These are phyloP conservation scores for Penaeus monodon DNA, from an alignment of 2,888 invertebrate species.

Conservation along the genomic window DNA sequence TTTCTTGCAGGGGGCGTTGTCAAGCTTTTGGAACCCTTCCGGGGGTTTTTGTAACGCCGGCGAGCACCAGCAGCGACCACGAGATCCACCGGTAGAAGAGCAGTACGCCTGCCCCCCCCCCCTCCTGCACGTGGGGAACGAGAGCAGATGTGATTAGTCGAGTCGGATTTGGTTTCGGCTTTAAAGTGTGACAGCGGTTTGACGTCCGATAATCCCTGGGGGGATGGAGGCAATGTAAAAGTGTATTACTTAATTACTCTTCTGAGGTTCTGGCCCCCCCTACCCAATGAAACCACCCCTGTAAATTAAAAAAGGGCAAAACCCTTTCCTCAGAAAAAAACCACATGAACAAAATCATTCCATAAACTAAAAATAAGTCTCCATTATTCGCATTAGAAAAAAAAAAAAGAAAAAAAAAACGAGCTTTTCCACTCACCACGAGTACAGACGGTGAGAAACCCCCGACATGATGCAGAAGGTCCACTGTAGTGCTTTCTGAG, in stretches of 20 bases:
- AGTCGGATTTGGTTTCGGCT: slow-evolving; percentile 64
- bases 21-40: slow-evolving; percentile 63
- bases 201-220: slow-evolving; percentile 64
- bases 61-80: slow-evolving; percentile 58
- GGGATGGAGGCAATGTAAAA: no score
- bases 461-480: slow-evolving; percentile 60
- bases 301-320: no score
- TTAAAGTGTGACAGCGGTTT: slow-evolving; percentile 65
- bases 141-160: slow-evolving; percentile 65
- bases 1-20: slow-evolving; percentile 63
- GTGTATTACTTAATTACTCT: no score
- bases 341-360: no score
- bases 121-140: slow-evolving; percentile 57
- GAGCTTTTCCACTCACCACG: slow-evolving; percentile 47
- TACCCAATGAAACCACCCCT: no score
- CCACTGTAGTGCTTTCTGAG: slow-evolving; percentile 63
- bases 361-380: no score
- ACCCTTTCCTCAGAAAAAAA: no score
- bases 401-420: background rate
- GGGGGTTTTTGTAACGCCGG: slow-evolving; percentile 61
- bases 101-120: slow-evolving; percentile 46
- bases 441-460: slow-evolving; percentile 63
- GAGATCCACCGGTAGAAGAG: slow-evolving; percentile 64
- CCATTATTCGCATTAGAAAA: no score
- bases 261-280: no score